Evolutionary conservation across 1,140 invertebrate genomes (phyloP).

Genomic region (Oppia nitens): DNA sequence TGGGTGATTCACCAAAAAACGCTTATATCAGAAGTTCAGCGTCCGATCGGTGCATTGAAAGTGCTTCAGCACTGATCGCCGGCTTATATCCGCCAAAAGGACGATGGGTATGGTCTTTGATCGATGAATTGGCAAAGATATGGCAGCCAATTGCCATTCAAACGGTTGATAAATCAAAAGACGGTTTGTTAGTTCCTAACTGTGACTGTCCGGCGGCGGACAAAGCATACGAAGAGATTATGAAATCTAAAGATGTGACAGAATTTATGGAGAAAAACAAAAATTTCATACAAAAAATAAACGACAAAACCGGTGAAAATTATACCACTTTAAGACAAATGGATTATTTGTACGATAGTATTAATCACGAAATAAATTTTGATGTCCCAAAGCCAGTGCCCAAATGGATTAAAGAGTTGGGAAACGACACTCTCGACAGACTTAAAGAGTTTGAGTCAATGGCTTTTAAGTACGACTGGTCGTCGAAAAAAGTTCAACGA

Average conservation of each 20-base stretch:
- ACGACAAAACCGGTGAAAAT: not conserved
- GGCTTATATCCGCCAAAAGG: slow-evolving; percentile 7
- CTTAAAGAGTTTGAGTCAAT: not conserved
- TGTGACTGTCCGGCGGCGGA: not conserved
- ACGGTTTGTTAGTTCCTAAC: not conserved
- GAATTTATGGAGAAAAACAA: slow-evolving; percentile 1
- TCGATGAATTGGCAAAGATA: too few relatives aligned
- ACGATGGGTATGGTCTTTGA: not conserved
- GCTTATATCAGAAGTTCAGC: slow-evolving; percentile 2
- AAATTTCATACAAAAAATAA: not conserved
- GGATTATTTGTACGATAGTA: not conserved
- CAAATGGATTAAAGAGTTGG: slow-evolving; percentile 2
- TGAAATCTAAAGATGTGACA: not conserved
- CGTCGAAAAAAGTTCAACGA: not conserved
- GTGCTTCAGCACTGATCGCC: not conserved
- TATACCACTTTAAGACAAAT: not conserved
- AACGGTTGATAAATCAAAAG: not conserved
- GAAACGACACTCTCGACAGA: slow-evolving; percentile 2
- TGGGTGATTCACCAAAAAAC: slow-evolving; percentile 36
- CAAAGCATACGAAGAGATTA: not conserved
- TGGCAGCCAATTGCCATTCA: slow-evolving; percentile 13
- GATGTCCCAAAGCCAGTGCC: not conserved
- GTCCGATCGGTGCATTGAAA: slow-evolving; percentile 6
- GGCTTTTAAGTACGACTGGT: not conserved
- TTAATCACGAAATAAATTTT: not conserved